Base-by-base conservation (phyloP, 2,888 invertebrate genomes). In the Hipparchia semele region DNA sequence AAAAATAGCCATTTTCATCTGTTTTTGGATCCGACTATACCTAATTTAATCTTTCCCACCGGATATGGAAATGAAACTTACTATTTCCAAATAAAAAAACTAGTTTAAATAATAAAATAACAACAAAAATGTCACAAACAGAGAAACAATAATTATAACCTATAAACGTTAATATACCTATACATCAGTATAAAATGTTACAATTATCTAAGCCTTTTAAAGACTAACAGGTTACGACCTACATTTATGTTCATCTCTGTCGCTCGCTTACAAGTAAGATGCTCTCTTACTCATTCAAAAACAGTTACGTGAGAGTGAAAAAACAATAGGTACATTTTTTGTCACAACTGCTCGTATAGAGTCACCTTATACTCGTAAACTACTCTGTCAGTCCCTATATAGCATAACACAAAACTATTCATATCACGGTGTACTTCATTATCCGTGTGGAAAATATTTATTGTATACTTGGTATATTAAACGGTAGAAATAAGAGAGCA, bases 1-100 rank as follows among this genome's bases (percentile, higher is more conserved):
- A 93, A 92, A 91, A 93, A 91, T 92, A 92, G 91, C 91, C 90
- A 90, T 86, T 84, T 69, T 87, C 82, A 85, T 90, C 84, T 87
- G 86, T 86, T 87, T 76, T 77, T 89, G 87, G 87, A 87, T 88
- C 83, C 82, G 80, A 83, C 84, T 87, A 88, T 80, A 80, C 80
- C 84, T 87, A 88, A 84, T 84, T 80, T 75, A 79, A 83, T 81
- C 79, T 6, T 80, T 81, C 86, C 83, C 83, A 86, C 82, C 80
- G 79, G 80, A 83, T 82, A 80, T 72, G 76, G 77, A 75, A 80
- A 73, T 10, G 73, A 53, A 70, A 76, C 76, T 71, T 74, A 78
- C 75, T 79, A 75, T 79, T 76, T 71, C 79, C 62, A 69, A 81
- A 80, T 79, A 80, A 81, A 81, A 81, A 81, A 80, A 81, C 79